Conservation (phyloP, 2,797 vertebrate genomes). For the Lutjanus campechanus region DNA sequence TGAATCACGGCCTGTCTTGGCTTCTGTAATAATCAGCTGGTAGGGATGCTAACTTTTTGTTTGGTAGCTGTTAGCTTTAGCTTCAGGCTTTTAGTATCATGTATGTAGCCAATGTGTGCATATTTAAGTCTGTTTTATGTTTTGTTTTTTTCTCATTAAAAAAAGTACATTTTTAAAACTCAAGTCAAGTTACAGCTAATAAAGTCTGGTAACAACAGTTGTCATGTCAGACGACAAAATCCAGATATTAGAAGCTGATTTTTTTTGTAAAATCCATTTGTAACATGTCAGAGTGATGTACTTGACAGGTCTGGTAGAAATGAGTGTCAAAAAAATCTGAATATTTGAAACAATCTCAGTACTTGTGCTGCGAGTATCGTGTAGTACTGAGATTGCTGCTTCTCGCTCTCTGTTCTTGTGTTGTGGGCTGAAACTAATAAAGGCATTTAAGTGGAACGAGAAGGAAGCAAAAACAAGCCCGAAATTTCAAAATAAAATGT, state of each 20-base stretch:
- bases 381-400: no score
- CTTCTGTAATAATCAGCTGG: not conserved
- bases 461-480: no score
- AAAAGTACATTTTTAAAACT: slow-evolving; percentile 8
- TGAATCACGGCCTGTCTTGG: no score
- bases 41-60: not conserved
- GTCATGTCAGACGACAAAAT: not conserved
- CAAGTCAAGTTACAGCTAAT: not conserved
- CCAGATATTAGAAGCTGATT: not conserved
- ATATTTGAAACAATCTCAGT: no score
- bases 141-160: not conserved
- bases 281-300: not conserved
- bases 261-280: not conserved
- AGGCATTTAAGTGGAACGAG: no score
- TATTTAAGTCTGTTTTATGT: not conserved
- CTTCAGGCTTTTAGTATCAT: not conserved
- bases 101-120: not conserved
- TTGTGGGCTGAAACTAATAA: no score
- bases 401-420: no score
- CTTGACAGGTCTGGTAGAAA: not conserved
- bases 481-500: no score
- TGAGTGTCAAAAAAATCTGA: no score
- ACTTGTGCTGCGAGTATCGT: no score
- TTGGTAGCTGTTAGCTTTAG: not conserved
- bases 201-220: not conserved